A percentile compares a stretch with the other conserved stretches of the same genome.
Evolutionary conservation across 1,140 invertebrate species (phyloP).

Genomic region (Nilaparvata lugens): DNA sequence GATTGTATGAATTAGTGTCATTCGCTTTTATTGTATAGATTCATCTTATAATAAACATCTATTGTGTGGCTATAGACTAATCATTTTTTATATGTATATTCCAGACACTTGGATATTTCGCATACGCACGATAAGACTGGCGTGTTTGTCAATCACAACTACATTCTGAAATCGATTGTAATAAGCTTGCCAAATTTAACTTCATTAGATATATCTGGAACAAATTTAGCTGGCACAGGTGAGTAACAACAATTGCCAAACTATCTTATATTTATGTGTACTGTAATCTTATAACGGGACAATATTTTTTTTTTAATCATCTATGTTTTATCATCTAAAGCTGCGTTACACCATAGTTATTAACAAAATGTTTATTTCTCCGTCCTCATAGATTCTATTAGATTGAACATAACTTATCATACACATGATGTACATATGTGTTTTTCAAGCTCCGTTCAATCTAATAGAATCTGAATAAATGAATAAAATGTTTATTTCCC

Average conservation of each 20-base stretch:
- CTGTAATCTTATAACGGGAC: conserved; percentile 7
- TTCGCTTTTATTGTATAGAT: no score
- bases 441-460: no score
- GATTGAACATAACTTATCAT: no score
- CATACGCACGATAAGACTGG: conserved; percentile 53
- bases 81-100: conserved; percentile 14
- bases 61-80: no score
- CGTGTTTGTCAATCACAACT: conserved; percentile 53
- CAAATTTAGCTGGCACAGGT: conserved; percentile 75
- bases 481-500: no score
- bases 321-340: background rate
- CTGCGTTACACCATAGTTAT: background rate
- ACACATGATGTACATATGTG: no score
- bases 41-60: no score
- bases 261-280: background rate
- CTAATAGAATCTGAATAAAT: no score
- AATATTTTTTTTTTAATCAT: background rate
- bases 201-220: conserved; percentile 85
- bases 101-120: conserved; percentile 76
- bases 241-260: conserved; percentile 6
- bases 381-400: no score
- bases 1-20: no score
- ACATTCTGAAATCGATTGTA: conserved; percentile 57
- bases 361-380: no score
- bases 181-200: conserved; percentile 59